phyloP scores from a whole-genome alignment of 2,113 vertebrate species.

The Anarhynchus alexandrinus region DNA sequence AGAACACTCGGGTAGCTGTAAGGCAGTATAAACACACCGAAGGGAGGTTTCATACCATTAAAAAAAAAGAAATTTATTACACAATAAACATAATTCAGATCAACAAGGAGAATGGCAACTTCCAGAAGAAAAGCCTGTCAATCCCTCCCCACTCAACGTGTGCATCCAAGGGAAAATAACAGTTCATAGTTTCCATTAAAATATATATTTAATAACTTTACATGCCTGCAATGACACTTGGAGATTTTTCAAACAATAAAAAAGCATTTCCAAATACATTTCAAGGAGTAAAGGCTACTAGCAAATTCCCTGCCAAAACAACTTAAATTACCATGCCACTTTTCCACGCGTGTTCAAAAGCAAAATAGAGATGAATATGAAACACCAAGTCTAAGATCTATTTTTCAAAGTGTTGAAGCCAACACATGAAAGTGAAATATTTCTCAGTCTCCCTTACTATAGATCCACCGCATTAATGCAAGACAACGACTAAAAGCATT shows the following conservation, averaged over 20 bases:
- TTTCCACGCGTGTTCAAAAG: slow-evolving; percentile 38
- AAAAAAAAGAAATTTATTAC: neutral
- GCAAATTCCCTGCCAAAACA: slow-evolving; percentile 42
- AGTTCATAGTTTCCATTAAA: neutral
- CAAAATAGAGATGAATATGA: slow-evolving; percentile 62
- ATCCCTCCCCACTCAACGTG: neutral
- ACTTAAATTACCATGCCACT: slow-evolving; percentile 49
- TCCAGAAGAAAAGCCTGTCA: neutral
- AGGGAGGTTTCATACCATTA: neutral
- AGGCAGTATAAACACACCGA: neutral
- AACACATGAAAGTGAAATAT: slow-evolving; percentile 62
- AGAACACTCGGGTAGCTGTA: neutral
- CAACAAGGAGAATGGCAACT: neutral
- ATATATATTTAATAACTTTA: slow-evolving; percentile 31
- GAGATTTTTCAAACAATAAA: slow-evolving; percentile 34
- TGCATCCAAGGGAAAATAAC: neutral
- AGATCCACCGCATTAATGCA: slow-evolving; percentile 64
- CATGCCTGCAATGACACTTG: neutral
- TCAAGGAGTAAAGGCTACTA: slow-evolving; percentile 30
- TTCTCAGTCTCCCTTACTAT: slow-evolving; percentile 41
- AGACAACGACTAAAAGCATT: slow-evolving; percentile 64
- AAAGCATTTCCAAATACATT: slow-evolving; percentile 10
- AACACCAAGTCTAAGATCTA: slow-evolving; percentile 59
- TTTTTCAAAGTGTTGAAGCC: slow-evolving; percentile 62
- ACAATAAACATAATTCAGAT: slow-evolving; percentile 5